Conservation (phyloP, 1,140 invertebrate species). For the Calosoma granatense region DNA sequence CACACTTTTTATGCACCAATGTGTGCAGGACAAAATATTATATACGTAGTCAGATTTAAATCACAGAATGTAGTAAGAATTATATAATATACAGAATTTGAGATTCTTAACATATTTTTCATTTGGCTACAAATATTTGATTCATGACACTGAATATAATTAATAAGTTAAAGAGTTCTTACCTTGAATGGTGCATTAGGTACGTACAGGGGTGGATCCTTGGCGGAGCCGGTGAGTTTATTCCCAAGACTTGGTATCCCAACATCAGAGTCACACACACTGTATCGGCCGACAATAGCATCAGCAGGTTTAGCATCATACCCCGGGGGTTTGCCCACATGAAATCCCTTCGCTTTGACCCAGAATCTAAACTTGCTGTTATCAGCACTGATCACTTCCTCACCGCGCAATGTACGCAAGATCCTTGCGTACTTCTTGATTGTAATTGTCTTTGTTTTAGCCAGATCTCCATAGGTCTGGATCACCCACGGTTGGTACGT, state of each 20-base stretch:
- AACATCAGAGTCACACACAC: slow-evolving; percentile 45
- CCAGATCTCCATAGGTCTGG: slow-evolving; percentile 85
- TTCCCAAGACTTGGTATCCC: slow-evolving; percentile 34
- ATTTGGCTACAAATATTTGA: no score
- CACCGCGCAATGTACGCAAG: slow-evolving; percentile 72
- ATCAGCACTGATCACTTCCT: slow-evolving; percentile 79
- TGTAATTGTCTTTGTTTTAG: slow-evolving; percentile 93
- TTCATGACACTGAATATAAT: no score
- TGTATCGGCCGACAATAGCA: slow-evolving; percentile 54
- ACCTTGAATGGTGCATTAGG: slow-evolving; percentile 56
- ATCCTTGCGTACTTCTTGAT: slow-evolving; percentile 83
- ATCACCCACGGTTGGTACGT: slow-evolving; percentile 84
- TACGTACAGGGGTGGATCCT: slow-evolving; percentile 61
- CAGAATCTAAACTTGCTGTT: slow-evolving; percentile 94
- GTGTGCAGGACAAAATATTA: no score
- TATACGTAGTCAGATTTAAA: no score
- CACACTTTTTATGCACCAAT: no score
- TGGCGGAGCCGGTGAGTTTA: slow-evolving; percentile 46
- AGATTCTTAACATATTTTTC: no score
- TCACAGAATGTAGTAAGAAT: no score
- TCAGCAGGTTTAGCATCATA: slow-evolving; percentile 57
- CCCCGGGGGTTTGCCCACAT: slow-evolving; percentile 58
- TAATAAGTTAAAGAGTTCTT: slow-evolving; percentile 21
- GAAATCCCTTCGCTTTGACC: slow-evolving; percentile 91
- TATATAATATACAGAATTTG: no score